Base-by-base conservation (phyloP, 2,888 invertebrate genomes). In the Heliconius cydno region DNA sequence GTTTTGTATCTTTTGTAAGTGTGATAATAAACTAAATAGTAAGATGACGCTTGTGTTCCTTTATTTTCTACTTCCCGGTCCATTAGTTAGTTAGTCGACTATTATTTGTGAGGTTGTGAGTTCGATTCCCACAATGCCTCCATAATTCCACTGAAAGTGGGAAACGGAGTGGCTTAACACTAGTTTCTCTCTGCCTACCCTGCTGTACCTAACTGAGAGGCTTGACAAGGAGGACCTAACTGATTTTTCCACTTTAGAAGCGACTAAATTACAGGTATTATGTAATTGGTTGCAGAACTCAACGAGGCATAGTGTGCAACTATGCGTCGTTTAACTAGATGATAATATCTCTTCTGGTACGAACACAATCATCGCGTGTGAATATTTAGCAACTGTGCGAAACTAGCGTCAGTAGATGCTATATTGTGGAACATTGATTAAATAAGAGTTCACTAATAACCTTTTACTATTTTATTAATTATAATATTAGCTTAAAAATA, bases 1-100 rank as follows among this genome's bases (percentile, higher is more conserved):
- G 89, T 93, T 93, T 93, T 92, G 91, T 94, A 94, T 94, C 92
- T 94, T 93, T 92, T 89, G 89, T 94, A 94, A 94, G 94, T 94
- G 94, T 94, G 94, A 94, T 94, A 94, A 94, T 94, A 93, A 94
- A 94, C 89, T 88, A 92, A 92, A 90, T 90, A 88, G 86, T 93
- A 92, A 92, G 91, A 90, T 88, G 89, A 89, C 82, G 78, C 82
- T 84, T 80, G 76, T 76, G 73, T 67, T 84, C 85, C 83, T 87
- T 89, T 85, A 84, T 87, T 89, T 41, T 68, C 7, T 7, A 30
- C 19, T 34, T 67, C 15, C 67, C 15, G 7, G 19, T 28, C 19
- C 15, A 25, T 28, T 6, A 63, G 65, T 25, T 65, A 6, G 7
- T 25, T 65, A 15, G 2, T 65, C 25, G 28, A 25, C 6, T 25